These are phyloP conservation scores for Belgica antarctica DNA, from an alignment of 2,888 invertebrate species.

Conservation along the genomic window DNA sequence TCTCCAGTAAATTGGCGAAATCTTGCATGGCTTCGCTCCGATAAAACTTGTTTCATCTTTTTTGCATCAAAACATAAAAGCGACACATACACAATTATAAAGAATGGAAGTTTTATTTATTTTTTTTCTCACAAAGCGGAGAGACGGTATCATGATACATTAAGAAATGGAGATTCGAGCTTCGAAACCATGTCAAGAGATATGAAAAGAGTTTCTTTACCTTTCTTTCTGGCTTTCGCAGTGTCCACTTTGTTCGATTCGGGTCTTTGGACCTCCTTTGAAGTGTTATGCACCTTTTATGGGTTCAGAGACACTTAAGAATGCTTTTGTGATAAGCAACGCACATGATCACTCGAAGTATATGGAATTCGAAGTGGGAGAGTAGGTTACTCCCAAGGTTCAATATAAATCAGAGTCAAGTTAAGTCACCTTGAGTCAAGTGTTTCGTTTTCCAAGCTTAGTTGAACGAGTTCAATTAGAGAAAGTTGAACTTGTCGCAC, in stretches of 20 bases:
- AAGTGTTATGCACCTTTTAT: background rate
- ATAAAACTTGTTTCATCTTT: slow-evolving; percentile 15
- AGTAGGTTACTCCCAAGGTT: too few species aligned
- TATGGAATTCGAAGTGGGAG: too few species aligned
- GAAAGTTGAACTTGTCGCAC: too few species aligned
- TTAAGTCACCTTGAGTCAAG: background rate
- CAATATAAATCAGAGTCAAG: too few species aligned
- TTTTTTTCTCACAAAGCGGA: too few species aligned
- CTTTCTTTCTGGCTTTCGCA: slow-evolving; percentile 3
- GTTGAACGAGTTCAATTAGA: too few species aligned
- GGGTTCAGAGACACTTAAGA: slow-evolving; percentile 19
- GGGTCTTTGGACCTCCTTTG: slow-evolving; percentile 5
- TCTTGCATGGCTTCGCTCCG: slow-evolving; percentile 22
- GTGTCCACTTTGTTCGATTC: background rate
- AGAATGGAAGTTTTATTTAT: slow-evolving; percentile 1
- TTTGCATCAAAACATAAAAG: slow-evolving; percentile 14
- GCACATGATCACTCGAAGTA: too few species aligned
- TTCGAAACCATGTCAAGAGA: slow-evolving; percentile 22
- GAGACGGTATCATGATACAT: slow-evolving; percentile 11
- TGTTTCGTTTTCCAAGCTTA: background rate
- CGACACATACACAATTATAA: slow-evolving; percentile 12
- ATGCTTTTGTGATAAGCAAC: background rate
- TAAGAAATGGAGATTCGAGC: slow-evolving; percentile 12
- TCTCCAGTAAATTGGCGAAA: slow-evolving; percentile 18
- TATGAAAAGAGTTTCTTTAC: slow-evolving; percentile 4